These are phyloP conservation scores for Drosophila sulfurigaster DNA, from an alignment of 1,140 invertebrate genomes.

Conservation along the genomic window DNA sequence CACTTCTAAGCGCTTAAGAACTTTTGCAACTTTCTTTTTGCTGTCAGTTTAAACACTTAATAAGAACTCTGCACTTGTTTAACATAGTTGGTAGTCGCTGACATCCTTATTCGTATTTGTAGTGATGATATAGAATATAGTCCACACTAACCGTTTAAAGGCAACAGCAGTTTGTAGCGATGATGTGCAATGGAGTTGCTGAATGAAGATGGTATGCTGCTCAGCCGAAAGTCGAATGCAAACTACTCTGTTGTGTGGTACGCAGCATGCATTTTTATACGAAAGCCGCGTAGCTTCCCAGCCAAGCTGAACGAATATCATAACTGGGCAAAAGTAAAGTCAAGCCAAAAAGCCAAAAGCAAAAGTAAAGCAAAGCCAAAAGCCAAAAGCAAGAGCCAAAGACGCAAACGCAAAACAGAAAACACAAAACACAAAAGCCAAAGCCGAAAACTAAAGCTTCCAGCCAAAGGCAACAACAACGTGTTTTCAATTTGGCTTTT, in stretches of 20 bases:
- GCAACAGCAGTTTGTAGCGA: conserved; percentile 54
- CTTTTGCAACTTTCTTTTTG: not conserved
- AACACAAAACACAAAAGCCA: not conserved
- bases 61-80: not conserved
- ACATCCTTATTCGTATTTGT: not conserved
- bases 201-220: conserved; percentile 63
- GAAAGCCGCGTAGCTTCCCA: conserved; percentile 40
- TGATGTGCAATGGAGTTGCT: conserved; percentile 36
- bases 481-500: conserved; percentile 62
- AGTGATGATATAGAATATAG: not conserved
- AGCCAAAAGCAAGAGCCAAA: conserved; percentile 22
- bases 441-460: conserved; percentile 62
- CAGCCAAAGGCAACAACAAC: conserved; percentile 50
- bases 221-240: conserved; percentile 74
- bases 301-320: conserved; percentile 50
- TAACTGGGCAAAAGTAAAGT: conserved; percentile 36
- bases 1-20: not conserved
- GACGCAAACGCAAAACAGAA: not conserved
- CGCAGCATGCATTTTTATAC: conserved; percentile 80
- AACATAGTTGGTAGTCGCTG: not conserved
- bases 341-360: conserved; percentile 17
- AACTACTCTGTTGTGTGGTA: conserved; percentile 71
- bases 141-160: conserved; percentile 69
- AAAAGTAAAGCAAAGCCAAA: not conserved
- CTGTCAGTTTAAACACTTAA: not conserved